Base-by-base conservation (phyloP, 2,888 invertebrate genomes). In the Noctuana brunneofusca region DNA sequence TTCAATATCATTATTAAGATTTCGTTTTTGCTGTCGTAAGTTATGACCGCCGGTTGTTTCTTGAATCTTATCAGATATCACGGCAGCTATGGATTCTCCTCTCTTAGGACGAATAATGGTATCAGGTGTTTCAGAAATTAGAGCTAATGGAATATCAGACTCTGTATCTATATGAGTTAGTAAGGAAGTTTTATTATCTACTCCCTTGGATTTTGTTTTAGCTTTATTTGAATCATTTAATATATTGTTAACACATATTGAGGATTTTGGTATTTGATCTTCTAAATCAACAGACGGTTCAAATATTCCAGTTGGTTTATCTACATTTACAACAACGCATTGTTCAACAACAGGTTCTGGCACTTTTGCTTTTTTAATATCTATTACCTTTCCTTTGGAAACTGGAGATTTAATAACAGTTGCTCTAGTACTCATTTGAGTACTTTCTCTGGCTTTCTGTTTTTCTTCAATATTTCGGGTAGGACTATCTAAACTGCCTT, bases 251-350 rank as follows among this genome's bases (percentile, higher is more conserved):
- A 93, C 86, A 64, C 90, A 92, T 53, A 94, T 90, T 49, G 93
- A 93, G 3, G 92, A 87, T 63, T 92, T 89, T 0, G 93, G 94
- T 73, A 94, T 94, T 84, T 94, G 94, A 68, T 94, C 92, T 84
- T 94, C 94, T 64, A 95, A 83, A 79, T 95, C 94, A 30, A 94
- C 84, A 1, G 95, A 94, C 0, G 95, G 93, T 75, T 95, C 94
- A 79, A 95, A 95, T 72, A 95, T 93, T 6, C 95, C 95, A 0
- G 95, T 95, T 0, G 95, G 95, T 68, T 87, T 87, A 69, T 92
- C 92, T 3, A 88, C 83, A 74, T 89, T 89, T 0, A 91, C 86
- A 30, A 90, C 84, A 18, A 87, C 70, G 12, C 78, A 73, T 66
- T 78, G 78, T 63, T 84, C 84, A n/a, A 75, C 64, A 3, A 69